Base-by-base conservation (phyloP, 2,888 invertebrate genomes). In the Eueremaeus valkanovi region DNA sequence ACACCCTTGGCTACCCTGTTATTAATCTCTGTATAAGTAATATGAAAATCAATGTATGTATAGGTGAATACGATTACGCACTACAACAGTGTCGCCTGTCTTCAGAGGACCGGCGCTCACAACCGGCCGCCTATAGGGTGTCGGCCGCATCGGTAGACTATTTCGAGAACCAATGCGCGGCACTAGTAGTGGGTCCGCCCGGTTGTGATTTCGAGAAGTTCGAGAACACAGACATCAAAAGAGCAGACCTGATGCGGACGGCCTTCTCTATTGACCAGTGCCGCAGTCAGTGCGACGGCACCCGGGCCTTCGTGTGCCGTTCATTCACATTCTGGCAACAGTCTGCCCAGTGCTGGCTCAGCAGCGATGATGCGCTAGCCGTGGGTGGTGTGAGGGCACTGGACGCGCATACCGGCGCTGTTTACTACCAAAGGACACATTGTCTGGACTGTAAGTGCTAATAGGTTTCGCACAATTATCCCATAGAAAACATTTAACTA, bases 161-260 rank as follows among this genome's bases (percentile, higher is more conserved):
- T 83, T 88, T 93, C 80, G 92, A 92, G 83, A 92, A 90, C 83
- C 90, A 92, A 81, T 93, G 93, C 76, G 79, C 80, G 16, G 31
- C 40, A 61, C 58, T n/a, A 29, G 31, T 29, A 24, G 24, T 73
- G 8, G 70, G 61, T 16, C 51, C 72, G 3, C 70, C 77, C 11
- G 79, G 79, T 27, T 80, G 80, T 72, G 79, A 79, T 31, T 80
- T 79, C 63, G 78, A 80, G 70, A 77, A 79, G 51, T 75, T 76
- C 13, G 73, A 78, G 21, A 79, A 80, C 72, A 73, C 78, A 0
- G 80, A 81, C 55, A 31, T 81, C 3, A 77, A 77, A 45, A 74
- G 79, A 18, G 77, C 79, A 16, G 81, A 81, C 55, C 72, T 79
- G 24, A 58, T 78, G 27, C 27, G 80, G 13, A 75, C 78, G 9